These are phyloP conservation scores for Chiloscyllium punctatum DNA, from an alignment of 2,797 vertebrate genomes.

Conservation along the genomic window DNA sequence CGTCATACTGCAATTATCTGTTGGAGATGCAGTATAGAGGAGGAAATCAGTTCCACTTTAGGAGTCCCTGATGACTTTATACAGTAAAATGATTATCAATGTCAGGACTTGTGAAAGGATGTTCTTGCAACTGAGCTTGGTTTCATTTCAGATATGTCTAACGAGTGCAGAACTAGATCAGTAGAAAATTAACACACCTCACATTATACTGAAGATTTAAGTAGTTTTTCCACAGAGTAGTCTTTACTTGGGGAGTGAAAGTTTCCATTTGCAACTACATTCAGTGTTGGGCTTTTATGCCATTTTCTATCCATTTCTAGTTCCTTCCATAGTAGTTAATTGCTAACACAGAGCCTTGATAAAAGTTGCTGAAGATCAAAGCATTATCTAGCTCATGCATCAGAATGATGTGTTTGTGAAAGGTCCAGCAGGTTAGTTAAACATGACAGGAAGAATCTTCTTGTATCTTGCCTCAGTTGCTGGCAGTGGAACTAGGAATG, in stretches of 20 bases:
- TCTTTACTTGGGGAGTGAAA: background rate
- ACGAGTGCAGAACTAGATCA: background rate
- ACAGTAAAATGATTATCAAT: background rate
- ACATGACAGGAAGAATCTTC: background rate
- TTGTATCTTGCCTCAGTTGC: background rate
- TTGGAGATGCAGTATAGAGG: background rate
- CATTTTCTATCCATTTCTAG: background rate
- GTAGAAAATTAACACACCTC: background rate
- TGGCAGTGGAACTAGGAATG: background rate
- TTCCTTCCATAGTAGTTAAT: background rate
- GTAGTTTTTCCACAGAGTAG: background rate
- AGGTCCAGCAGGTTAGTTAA: background rate
- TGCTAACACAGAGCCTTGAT: background rate
- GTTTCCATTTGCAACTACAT: background rate
- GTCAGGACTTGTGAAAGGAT: background rate
- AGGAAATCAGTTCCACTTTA: background rate
- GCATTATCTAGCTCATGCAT: background rate
- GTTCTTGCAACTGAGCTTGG: background rate
- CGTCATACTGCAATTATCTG: too few species aligned
- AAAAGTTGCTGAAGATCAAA: background rate
- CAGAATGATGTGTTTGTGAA: background rate
- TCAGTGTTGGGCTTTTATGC: background rate
- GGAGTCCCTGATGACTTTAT: background rate
- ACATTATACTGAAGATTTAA: background rate
- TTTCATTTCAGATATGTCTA: background rate